Base-by-base conservation (phyloP, 2,888 invertebrate species). In the Rhopalosiphum nymphaeae region DNA sequence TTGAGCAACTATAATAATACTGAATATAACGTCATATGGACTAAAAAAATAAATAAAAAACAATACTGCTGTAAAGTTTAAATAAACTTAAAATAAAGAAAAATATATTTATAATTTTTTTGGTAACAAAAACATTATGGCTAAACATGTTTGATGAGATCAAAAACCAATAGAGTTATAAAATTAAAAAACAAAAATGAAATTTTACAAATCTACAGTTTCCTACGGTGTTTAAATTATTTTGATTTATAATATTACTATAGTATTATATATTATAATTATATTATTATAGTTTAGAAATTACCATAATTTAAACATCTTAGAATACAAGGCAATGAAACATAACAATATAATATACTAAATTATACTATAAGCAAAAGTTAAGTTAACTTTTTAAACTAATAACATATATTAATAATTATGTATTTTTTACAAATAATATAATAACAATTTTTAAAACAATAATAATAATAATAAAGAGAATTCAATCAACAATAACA, bases 131-230 rank as follows among this genome's bases (percentile, higher is more conserved):
- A 88, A 42, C n/a, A 29, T 53, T n/a, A 92, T 92, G 53, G 53
- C 88, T 88, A 3, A 92, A 88, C 57, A 87, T 29, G 26, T 44
- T 67, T 21, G 53, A 78, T 67, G 92, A 92, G 92, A 92, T 92
- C 92, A 88, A 88, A 53, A 88, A 57, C 46, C 44, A 86, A 87
- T 42, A 92, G 16, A 91, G 44, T 91, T n/a, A 57, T 85, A 44
- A 44, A 85, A 91, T 61, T 57, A 84, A 44, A 46, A 56, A 56
- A 84, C 44, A 57, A 61, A 57, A 46, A 29, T 16, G 11, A 92
- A 57, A 26, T 46, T 36, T 53, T 36, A 61, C 4, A 86, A 86
- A 85, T 57, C 25, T 57, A 46, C 7, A 89, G 11, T 67, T 67
- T 46, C 44, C 46, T 46, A 36, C 0, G 26, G 25, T 26, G 5